phyloP scores from a whole-genome alignment of 2,797 vertebrate species.

The Pogoniulus pusillus region DNA sequence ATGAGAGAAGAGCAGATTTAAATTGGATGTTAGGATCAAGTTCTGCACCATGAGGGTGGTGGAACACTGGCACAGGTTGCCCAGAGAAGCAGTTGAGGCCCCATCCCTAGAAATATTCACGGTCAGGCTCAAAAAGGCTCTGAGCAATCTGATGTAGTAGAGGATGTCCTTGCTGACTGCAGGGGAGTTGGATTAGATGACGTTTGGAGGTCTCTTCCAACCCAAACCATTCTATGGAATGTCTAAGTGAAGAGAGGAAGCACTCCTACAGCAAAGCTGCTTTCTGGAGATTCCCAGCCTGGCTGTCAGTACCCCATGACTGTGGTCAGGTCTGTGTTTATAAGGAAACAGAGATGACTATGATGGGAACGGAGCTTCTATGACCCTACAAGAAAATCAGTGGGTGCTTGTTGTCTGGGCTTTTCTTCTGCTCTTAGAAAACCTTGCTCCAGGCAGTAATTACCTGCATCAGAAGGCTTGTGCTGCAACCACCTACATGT shows the following conservation, averaged over 20 bases:
- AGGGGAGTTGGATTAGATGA: too few relatives aligned
- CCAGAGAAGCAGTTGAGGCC: too few relatives aligned
- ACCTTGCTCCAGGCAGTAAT: not conserved
- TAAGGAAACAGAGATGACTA: not conserved
- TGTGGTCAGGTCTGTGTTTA: not conserved
- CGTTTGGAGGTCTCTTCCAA: too few relatives aligned
- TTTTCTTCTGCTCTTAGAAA: not conserved
- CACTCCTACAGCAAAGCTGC: not conserved
- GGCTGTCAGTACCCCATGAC: not conserved
- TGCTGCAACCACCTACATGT: not conserved
- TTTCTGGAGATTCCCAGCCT: not conserved
- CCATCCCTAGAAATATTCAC: too few relatives aligned
- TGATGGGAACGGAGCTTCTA: not conserved
- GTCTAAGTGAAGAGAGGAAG: not conserved
- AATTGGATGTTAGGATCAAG: too few relatives aligned
- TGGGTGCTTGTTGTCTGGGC: not conserved
- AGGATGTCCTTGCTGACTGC: too few relatives aligned
- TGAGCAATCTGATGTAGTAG: too few relatives aligned
- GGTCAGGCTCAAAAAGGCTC: too few relatives aligned
- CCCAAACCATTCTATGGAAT: too few relatives aligned
- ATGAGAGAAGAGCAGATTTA: too few relatives aligned
- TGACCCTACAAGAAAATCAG: not conserved
- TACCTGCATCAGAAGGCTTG: not conserved
- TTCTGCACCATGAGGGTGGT: too few relatives aligned
- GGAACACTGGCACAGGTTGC: too few relatives aligned